phyloP scores from a whole-genome alignment of 2,113 vertebrate genomes.

The Psilopogon haemacephalus region DNA sequence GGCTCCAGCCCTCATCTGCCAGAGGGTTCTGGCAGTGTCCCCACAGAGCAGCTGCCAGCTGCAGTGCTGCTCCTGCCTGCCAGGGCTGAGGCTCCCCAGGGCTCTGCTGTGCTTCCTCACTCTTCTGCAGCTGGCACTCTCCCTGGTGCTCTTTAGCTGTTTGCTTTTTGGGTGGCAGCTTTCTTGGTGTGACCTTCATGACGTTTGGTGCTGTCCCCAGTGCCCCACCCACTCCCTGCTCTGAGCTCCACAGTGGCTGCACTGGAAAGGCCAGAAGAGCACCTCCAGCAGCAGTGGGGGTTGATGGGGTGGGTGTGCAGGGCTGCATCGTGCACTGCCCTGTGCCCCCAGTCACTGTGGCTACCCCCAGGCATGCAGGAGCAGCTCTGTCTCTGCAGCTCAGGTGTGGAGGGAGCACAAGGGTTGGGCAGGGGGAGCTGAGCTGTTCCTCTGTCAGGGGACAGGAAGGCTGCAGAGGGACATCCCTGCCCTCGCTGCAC shows the following conservation, averaged over 20 bases:
- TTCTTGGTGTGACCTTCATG: not conserved
- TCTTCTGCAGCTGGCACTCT: not conserved
- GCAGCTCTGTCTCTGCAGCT: not conserved
- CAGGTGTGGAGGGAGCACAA: not conserved
- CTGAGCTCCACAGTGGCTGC: not conserved
- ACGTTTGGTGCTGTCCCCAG: not conserved
- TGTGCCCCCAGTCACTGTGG: fast-evolving
- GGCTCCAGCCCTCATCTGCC: not conserved
- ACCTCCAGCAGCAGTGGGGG: not conserved
- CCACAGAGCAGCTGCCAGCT: fast-evolving
- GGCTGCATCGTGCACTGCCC: fast-evolving
- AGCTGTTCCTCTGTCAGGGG: fast-evolving
- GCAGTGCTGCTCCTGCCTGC: not conserved
- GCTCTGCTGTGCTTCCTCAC: not conserved
- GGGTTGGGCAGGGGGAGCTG: not conserved
- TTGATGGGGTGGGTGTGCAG: not conserved
- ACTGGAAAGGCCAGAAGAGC: not conserved
- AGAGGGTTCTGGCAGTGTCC: not conserved
- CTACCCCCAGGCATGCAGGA: fast-evolving
- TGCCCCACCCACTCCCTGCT: not conserved
- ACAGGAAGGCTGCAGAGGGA: not conserved
- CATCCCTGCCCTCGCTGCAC: fast-evolving
- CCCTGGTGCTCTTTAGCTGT: not conserved
- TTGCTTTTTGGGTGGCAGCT: not conserved
- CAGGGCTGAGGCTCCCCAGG: not conserved